Evolutionary conservation across 2,888 invertebrate genomes (phyloP).

Genomic region (Xanthorhoe spadicearia): DNA sequence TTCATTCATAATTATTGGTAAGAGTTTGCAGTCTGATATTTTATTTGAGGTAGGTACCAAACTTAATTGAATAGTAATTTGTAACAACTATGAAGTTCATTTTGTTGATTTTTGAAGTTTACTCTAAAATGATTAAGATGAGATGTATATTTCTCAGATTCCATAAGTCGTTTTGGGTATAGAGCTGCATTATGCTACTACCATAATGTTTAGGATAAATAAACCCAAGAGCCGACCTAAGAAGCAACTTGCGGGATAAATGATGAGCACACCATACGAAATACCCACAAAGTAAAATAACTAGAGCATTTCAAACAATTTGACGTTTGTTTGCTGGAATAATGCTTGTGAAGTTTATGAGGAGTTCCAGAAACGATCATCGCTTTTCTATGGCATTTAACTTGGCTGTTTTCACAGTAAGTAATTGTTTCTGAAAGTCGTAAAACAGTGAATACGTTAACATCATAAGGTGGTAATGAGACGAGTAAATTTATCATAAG

Average conservation of each 20-base stretch:
- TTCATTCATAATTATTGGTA: conserved; percentile 42
- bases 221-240: conserved; percentile 5
- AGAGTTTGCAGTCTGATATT: conserved; percentile 13
- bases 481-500: neutral
- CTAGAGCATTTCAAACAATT: conserved; percentile 44
- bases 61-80: no score
- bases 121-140: no score
- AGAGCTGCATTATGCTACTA: neutral
- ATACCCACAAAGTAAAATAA: conserved; percentile 31
- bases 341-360: conserved; percentile 48
- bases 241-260: conserved; percentile 6
- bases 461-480: neutral
- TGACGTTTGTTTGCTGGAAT: conserved; percentile 48
- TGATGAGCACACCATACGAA: conserved; percentile 39
- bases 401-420: neutral
- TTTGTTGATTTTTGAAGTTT: neutral
- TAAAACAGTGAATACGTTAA: neutral
- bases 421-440: neutral
- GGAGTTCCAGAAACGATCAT: conserved; percentile 45
- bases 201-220: conserved; percentile 6
- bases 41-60: no score
- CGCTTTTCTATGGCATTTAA: conserved; percentile 24
- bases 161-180: neutral
- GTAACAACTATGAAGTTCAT: neutral
- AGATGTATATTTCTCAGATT: no score